Percentiles rank a stretch among this genome's conserved stretches.
phyloP scores from a whole-genome alignment of 2,113 vertebrate species.

The Beaufortia kweichowensis region DNA sequence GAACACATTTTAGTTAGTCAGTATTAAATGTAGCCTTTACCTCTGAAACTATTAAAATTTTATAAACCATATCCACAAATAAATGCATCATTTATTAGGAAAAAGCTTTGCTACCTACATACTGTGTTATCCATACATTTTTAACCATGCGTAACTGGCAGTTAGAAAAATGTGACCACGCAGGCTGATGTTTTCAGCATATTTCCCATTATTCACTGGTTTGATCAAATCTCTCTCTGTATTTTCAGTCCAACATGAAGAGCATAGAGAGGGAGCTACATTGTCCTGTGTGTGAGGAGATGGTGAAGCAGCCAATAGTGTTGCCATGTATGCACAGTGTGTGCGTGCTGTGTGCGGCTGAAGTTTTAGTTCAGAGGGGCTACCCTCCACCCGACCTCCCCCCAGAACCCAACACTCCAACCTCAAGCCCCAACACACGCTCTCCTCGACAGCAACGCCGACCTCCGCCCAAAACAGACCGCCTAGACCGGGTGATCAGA shows the following conservation, averaged over 20 bases:
- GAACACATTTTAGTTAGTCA: no score
- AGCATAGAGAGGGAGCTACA: constrained; percentile 92
- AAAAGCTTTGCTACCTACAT: background rate
- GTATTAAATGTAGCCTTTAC: no score
- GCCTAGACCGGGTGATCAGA: constrained; percentile 86
- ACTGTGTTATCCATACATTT: background rate
- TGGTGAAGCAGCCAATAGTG: constrained; percentile 92
- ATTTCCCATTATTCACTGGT: background rate
- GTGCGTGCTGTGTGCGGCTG: constrained; percentile 90
- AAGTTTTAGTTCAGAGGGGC: constrained; percentile 89
- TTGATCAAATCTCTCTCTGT: background rate
- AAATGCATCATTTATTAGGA: background rate
- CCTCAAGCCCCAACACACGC: constrained; percentile 85
- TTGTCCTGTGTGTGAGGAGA: constrained; percentile 92
- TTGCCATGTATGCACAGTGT: constrained; percentile 92
- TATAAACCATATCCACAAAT: no score
- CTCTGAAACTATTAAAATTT: no score
- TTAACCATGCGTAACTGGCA: background rate
- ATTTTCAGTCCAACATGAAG: constrained; percentile 92
- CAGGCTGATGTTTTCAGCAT: rapidly evolving
- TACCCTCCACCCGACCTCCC: constrained; percentile 84
- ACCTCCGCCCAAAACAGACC: constrained; percentile 82
- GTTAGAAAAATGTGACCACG: no score
- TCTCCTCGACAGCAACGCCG: constrained; percentile 86
- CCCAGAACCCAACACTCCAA: constrained; percentile 88